Evolutionary conservation across 2,888 invertebrate genomes (phyloP).

Genomic region (Malthinus flaveolus): DNA sequence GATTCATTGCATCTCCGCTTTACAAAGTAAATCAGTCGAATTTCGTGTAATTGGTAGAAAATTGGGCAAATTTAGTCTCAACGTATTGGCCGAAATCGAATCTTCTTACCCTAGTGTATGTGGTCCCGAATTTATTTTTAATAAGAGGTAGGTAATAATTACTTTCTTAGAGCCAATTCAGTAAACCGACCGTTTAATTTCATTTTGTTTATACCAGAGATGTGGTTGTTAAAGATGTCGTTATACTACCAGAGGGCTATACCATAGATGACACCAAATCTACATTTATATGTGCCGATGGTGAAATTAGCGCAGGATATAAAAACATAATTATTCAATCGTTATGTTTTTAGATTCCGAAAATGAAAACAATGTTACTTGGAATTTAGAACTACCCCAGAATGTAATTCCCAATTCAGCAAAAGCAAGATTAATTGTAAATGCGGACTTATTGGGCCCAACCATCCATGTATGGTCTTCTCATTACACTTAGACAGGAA

Average conservation of each 20-base stretch:
- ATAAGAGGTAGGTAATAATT: constrained; percentile 57
- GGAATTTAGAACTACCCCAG: constrained; percentile 57
- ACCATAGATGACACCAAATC: constrained; percentile 67
- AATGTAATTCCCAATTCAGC: constrained; percentile 66
- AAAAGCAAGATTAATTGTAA: constrained; percentile 63
- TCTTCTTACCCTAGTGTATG: constrained; percentile 54
- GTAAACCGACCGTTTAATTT: neutral
- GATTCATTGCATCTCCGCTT: constrained; percentile 45
- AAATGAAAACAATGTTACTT: constrained; percentile 44
- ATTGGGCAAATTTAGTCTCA: constrained; percentile 55
- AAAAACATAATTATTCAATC: neutral
- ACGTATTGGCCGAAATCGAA: constrained; percentile 57
- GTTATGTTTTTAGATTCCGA: constrained; percentile 37
- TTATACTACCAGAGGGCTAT: constrained; percentile 73
- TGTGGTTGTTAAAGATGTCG: constrained; percentile 63
- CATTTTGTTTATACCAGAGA: constrained; percentile 55
- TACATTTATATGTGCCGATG: constrained; percentile 67
- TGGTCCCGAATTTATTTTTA: constrained; percentile 56
- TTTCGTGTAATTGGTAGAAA: constrained; percentile 44
- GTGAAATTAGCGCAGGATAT: constrained; percentile 47
- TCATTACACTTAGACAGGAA: too few species aligned
- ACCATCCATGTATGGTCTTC: constrained; percentile 54
- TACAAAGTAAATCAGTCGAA: constrained; percentile 44
- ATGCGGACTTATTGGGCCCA: constrained; percentile 68
- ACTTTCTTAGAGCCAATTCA: too few species aligned